Evolutionary conservation across 2,888 invertebrate genomes (phyloP).

Genomic region (Tethea ocularis): DNA sequence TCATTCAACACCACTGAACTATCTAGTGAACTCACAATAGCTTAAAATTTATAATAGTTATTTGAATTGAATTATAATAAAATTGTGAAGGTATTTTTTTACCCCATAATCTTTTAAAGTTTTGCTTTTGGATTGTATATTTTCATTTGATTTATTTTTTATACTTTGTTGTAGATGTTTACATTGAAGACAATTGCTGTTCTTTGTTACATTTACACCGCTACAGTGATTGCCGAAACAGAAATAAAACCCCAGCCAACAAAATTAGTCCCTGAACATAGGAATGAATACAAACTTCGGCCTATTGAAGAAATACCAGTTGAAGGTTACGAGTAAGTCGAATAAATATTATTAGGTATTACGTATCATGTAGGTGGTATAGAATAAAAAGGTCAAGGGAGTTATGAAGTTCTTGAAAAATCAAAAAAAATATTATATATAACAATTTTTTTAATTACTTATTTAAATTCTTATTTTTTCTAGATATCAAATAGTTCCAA

Average conservation of each 20-base stretch:
- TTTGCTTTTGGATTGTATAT: background rate
- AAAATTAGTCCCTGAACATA: constrained; percentile 33
- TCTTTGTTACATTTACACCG: background rate
- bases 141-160: background rate
- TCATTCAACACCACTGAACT: background rate
- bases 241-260: constrained; percentile 19
- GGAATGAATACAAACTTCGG: constrained; percentile 15
- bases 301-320: constrained; percentile 21
- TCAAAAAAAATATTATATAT: no score
- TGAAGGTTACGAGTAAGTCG: constrained; percentile 34
- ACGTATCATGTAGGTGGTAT: background rate
- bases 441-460: no score
- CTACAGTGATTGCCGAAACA: background rate
- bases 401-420: background rate
- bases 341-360: background rate
- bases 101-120: background rate
- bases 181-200: background rate
- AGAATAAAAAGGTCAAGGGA: no score
- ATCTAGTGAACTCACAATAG: background rate
- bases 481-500: constrained; percentile 37
- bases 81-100: background rate
- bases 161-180: background rate
- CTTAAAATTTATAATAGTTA: no score
- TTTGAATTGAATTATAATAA: background rate
- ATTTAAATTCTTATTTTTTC: constrained; percentile 18